These are phyloP conservation scores for Passer montanus DNA, from an alignment of 2,113 vertebrate genomes.

Conservation along the genomic window DNA sequence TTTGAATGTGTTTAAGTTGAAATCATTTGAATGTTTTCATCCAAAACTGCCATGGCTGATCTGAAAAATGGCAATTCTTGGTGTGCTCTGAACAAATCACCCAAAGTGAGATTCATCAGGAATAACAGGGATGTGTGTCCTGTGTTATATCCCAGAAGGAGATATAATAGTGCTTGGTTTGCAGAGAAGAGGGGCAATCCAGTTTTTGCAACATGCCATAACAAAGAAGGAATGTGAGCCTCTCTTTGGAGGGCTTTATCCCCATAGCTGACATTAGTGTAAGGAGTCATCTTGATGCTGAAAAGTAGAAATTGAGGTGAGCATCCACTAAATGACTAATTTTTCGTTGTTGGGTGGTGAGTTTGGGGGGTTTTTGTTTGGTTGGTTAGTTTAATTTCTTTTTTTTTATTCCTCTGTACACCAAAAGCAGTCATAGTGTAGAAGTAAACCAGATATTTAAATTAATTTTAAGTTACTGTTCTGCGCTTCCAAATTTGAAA, in stretches of 20 bases:
- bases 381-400: rapidly evolving
- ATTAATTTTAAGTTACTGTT: neutral
- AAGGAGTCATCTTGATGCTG: neutral
- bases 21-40: neutral
- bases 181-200: neutral
- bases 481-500: neutral
- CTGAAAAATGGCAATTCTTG: neutral
- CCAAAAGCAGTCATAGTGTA: neutral
- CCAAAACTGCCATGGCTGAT: neutral
- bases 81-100: neutral
- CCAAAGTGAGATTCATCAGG: neutral
- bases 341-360: neutral
- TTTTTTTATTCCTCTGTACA: neutral
- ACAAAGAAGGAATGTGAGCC: neutral
- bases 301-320: neutral
- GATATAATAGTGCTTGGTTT: neutral
- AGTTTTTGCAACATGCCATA: neutral
- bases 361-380: rapidly evolving
- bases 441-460: neutral
- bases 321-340: neutral
- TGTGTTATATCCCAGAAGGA: neutral
- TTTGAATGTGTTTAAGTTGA: neutral
- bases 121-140: neutral
- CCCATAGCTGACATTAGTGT: neutral
- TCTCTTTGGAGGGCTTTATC: neutral